A percentile compares a stretch with the other conserved stretches of the same genome.
Evolutionary conservation across 1,140 invertebrate species (phyloP).

Genomic region (Diuraphis noxia): DNA sequence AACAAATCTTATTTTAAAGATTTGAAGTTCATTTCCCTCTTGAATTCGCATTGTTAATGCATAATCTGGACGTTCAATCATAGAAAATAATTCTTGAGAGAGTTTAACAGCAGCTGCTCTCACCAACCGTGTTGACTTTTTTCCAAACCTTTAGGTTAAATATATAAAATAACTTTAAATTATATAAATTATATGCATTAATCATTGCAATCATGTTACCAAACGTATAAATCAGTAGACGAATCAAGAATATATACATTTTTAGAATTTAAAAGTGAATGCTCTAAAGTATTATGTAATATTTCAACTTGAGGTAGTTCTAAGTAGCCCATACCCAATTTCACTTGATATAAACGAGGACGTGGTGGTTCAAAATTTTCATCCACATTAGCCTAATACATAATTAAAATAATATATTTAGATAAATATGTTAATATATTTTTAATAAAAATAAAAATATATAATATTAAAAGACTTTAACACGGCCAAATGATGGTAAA

Average conservation of each 20-base stretch:
- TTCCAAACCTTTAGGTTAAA: conserved; percentile 79
- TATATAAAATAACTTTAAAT: conserved; percentile 8
- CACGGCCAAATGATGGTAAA: neutral
- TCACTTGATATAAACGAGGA: conserved; percentile 90
- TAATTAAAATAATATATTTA: conserved; percentile 12
- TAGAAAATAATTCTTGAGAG: conserved; percentile 90
- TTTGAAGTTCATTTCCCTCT: conserved; percentile 77
- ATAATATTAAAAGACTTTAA: neutral
- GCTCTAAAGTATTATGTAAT: conserved; percentile 73
- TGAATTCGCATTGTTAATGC: conserved; percentile 87
- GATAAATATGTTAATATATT: neutral
- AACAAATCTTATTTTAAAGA: conserved; percentile 96
- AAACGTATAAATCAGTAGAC: conserved; percentile 95
- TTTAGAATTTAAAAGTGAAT: conserved; percentile 81
- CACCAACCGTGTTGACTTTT: conserved; percentile 94
- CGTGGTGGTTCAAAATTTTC: conserved; percentile 74
- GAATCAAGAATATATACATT: conserved; percentile 98
- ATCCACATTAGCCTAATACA: conserved; percentile 73
- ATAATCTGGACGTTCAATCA: conserved; percentile 86
- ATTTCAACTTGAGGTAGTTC: conserved; percentile 95
- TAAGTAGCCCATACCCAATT: conserved; percentile 96
- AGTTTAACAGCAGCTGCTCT: conserved; percentile 95
- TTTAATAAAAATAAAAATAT: neutral
- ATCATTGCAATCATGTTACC: conserved; percentile 65
- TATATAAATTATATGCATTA: neutral